These are phyloP conservation scores for Sardinella longiceps DNA, from an alignment of 2,797 vertebrate genomes.

Conservation along the genomic window DNA sequence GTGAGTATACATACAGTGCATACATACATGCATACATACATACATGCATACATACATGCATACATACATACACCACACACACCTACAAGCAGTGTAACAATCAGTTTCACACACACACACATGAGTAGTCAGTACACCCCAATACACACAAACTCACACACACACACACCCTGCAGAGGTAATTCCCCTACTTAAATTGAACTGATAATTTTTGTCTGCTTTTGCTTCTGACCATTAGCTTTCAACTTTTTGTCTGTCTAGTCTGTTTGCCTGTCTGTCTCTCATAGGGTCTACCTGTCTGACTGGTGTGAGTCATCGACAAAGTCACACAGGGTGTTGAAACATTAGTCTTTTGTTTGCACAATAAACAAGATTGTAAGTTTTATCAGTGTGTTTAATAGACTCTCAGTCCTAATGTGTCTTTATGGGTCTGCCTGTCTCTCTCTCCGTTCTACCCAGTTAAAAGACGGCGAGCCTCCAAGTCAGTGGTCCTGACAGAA, in stretches of 20 bases:
- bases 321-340: neutral
- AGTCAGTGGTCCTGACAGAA: conserved; percentile 90
- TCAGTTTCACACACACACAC: no score
- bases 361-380: no score
- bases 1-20: neutral
- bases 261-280: neutral
- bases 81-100: conserved; percentile 58
- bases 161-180: neutral
- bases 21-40: no score
- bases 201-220: neutral
- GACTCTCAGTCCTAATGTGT: no score
- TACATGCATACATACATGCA: neutral
- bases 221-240: neutral
- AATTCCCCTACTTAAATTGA: neutral
- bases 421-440: neutral
- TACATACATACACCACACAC: neutral
- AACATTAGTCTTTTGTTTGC: neutral
- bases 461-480: conserved; percentile 87
- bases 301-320: no score
- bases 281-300: no score
- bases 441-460: conserved; percentile 24
- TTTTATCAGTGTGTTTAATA: no score
- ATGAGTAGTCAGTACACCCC: no score
- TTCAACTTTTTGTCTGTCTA: neutral
- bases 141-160: conserved; percentile 12